These are phyloP conservation scores for Antrozous pallidus DNA, from an alignment of 2,797 vertebrate species.

Conservation along the genomic window DNA sequence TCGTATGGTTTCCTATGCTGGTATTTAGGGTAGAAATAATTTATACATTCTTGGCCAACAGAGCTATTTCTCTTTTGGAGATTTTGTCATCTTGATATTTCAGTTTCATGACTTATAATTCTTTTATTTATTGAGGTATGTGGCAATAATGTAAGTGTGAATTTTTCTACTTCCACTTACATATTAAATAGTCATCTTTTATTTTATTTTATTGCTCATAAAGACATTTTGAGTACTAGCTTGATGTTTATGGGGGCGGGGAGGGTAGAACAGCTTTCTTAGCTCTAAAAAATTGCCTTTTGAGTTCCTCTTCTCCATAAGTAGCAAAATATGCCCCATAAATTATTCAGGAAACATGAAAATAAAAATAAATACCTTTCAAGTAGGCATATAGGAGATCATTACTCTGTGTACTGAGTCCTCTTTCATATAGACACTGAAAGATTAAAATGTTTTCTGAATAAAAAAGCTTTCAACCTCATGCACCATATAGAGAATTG, in stretches of 20 bases:
- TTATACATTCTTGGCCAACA: neutral
- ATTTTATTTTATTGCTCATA: slow-evolving; percentile 38
- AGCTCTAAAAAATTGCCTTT: slow-evolving; percentile 51
- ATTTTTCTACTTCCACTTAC: slow-evolving; percentile 44
- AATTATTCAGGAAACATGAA: slow-evolving; percentile 62
- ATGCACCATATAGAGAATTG: slow-evolving; percentile 51
- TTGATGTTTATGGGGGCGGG: slow-evolving; percentile 37
- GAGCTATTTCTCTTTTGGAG: neutral
- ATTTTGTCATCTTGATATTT: neutral
- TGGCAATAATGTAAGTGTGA: neutral
- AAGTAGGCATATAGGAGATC: slow-evolving; percentile 42
- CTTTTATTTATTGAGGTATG: slow-evolving; percentile 21
- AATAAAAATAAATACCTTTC: slow-evolving; percentile 65
- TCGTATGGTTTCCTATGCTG: neutral
- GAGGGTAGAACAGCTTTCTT: neutral
- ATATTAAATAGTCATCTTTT: slow-evolving; percentile 55
- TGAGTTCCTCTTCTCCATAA: slow-evolving; percentile 19
- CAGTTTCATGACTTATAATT: slow-evolving; percentile 7
- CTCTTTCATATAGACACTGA: neutral
- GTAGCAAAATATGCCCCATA: slow-evolving; percentile 48
- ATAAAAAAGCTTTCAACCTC: slow-evolving; percentile 71
- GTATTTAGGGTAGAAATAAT: slow-evolving; percentile 24
- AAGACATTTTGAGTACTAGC: neutral
- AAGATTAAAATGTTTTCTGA: slow-evolving; percentile 72
- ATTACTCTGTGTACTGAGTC: neutral